Percentiles rank a stretch among this genome's conserved stretches.
These are phyloP conservation scores for Tenodera sinensis DNA, from an alignment of 2,888 invertebrate genomes.

Conservation along the genomic window DNA sequence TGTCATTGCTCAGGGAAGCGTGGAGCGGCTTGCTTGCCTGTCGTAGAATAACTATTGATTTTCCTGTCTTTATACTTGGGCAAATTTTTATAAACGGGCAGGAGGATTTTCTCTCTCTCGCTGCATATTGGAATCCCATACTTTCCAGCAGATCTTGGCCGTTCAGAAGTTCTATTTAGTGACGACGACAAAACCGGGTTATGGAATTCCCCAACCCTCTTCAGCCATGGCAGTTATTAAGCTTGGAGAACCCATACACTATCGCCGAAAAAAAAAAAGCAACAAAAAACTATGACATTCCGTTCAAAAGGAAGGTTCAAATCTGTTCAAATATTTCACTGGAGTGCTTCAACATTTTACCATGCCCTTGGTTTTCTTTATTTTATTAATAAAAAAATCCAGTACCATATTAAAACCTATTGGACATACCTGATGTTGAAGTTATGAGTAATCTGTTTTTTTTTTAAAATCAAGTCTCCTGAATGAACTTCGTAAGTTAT, in stretches of 20 bases:
- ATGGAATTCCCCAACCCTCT: not conserved
- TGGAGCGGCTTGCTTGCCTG: not conserved
- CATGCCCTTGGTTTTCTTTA: too few relatives aligned
- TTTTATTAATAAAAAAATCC: too few relatives aligned
- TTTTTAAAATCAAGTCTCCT: too few relatives aligned
- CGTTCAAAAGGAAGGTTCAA: too few relatives aligned
- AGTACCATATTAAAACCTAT: too few relatives aligned
- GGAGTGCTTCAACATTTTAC: too few relatives aligned
- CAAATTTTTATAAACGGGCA: not conserved
- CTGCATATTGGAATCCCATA: not conserved
- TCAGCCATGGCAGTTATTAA: not conserved
- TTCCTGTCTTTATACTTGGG: not conserved
- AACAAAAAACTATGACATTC: too few relatives aligned
- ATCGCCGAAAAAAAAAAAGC: not conserved
- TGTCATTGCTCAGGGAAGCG: not conserved
- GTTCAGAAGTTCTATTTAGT: not conserved
- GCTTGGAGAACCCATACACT: not conserved
- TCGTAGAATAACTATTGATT: not conserved
- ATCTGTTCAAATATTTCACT: too few relatives aligned
- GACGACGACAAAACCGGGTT: too few relatives aligned
- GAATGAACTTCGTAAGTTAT: too few relatives aligned
- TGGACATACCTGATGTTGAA: too few relatives aligned
- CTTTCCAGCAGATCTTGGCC: not conserved
- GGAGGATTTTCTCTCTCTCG: not conserved
- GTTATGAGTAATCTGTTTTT: too few relatives aligned